phyloP scores from a whole-genome alignment of 2,888 invertebrate species.

The Lottia scabra region DNA sequence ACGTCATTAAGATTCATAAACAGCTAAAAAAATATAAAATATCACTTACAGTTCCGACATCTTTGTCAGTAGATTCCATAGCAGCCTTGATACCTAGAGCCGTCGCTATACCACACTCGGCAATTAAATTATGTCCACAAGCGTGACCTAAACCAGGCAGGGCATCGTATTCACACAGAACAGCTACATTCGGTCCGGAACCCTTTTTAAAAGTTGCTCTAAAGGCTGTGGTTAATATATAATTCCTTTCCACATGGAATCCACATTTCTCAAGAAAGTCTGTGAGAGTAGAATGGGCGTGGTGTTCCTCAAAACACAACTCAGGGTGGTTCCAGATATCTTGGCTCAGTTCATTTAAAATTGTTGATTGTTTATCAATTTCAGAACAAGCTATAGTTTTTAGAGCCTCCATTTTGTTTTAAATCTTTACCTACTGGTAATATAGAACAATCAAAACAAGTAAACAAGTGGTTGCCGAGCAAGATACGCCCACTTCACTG shows the following conservation, averaged over 20 bases:
- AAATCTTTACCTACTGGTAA: too few relatives aligned
- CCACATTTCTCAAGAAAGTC: constrained; percentile 46
- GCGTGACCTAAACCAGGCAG: constrained; percentile 67
- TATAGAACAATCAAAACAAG: too few relatives aligned
- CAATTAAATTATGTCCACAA: constrained; percentile 67
- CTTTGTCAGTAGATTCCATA: constrained; percentile 38
- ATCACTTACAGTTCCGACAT: constrained; percentile 38
- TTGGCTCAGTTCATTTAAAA: constrained; percentile 43
- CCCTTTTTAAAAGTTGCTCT: constrained; percentile 33
- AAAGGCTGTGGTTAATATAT: constrained; percentile 48
- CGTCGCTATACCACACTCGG: constrained; percentile 64
- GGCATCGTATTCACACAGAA: constrained; percentile 69
- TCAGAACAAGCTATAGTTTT: constrained; percentile 24
- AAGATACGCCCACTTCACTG: too few relatives aligned
- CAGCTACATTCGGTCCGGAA: constrained; percentile 47
- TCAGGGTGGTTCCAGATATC: constrained; percentile 61
- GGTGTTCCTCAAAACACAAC: constrained; percentile 50
- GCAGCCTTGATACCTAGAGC: constrained; percentile 58
- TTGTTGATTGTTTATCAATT: constrained; percentile 30
- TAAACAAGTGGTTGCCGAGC: too few relatives aligned
- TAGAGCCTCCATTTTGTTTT: constrained; percentile 4
- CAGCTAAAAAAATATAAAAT: too few relatives aligned
- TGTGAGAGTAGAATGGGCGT: constrained; percentile 53
- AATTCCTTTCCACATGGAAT: constrained; percentile 51
- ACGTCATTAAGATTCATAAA: too few relatives aligned